Evolutionary conservation across 2,797 vertebrate species (phyloP), one percentile per base, ranked within the genome.

Genomic region (Sorex maritimensis): DNA sequence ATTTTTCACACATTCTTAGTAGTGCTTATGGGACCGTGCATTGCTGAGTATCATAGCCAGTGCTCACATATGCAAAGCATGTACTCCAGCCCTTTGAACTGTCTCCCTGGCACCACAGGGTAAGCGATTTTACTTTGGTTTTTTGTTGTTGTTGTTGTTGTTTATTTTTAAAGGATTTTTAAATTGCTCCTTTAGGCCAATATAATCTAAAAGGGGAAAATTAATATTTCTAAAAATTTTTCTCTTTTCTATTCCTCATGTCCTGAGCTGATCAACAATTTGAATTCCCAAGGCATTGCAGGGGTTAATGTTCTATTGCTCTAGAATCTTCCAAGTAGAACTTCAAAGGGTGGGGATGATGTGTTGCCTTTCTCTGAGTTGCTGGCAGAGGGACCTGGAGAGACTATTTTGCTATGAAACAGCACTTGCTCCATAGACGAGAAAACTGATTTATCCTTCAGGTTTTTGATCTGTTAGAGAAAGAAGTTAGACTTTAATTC

Each of bases 381-480:
- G 30, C 44, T 77, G 58, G 81, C n/a, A 85, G 41, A 65, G 86
- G 21, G n/a, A 68, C 63, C 38, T 6, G 5, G 21, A 71, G 34
- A 82, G 24, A 30, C 41, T 15, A 6, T 14, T 15, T 30, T 41
- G 26, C 13, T 24, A 0, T 14, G 63, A 67, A 91, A 77, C 1
- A 46, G 23, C 1, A 11, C 49, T 77, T 28, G 23, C 12, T 49
- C 71, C 81, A 65, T 28, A 85, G 67, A 24, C 15, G 23, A 30
- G 17, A 67, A 61, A 72, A 63, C 71, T 79, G 49, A 63, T 52
- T 69, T 61, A 63, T 61, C 67, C 46, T 72, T 41, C 65, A 17
- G 61, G 21, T 30, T 93, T 81, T 69, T 23, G 65, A 77, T 92
- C 34, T 90, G 46, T 49, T 89, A 91, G 38, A 69, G 26, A 67